Evolutionary conservation across 2,797 vertebrate species (phyloP).

Genomic region (Ceyx erithaca): DNA sequence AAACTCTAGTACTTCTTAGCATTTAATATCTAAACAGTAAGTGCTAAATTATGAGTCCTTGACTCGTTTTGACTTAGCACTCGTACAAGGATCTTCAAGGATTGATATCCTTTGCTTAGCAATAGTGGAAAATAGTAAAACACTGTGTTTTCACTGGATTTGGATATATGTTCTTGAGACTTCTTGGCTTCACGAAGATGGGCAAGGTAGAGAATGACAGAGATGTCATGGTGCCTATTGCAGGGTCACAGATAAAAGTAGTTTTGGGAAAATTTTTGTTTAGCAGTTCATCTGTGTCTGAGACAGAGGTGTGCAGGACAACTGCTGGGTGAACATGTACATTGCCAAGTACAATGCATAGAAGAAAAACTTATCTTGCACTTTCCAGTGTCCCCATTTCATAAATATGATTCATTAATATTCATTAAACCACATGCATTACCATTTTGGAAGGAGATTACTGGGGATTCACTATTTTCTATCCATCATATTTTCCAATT

Average conservation of each 20-base stretch:
- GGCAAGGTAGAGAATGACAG: not conserved
- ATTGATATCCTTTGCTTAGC: not conserved
- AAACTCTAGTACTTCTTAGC: not conserved
- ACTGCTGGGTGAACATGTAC: not conserved
- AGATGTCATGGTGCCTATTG: not conserved
- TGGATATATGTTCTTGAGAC: not conserved
- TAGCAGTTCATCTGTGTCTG: not conserved
- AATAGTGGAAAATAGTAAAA: not conserved
- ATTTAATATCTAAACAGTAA: not conserved
- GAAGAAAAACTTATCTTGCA: constrained; percentile 64
- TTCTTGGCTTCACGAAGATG: not conserved
- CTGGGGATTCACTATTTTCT: constrained; percentile 74
- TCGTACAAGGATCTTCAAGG: not conserved
- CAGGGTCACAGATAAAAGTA: not conserved
- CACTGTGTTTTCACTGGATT: not conserved
- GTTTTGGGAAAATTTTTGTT: not conserved
- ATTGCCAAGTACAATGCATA: not conserved
- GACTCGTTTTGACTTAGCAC: not conserved
- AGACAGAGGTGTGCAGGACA: not conserved
- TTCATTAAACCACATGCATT: constrained; percentile 75
- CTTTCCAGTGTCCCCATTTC: constrained; percentile 69
- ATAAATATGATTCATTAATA: constrained; percentile 75
- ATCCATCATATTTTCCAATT: constrained; percentile 78
- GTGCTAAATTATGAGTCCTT: not conserved
- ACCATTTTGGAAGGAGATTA: constrained; percentile 76